Conservation (phyloP, 2,113 vertebrate genomes). For the Columbina picui region DNA sequence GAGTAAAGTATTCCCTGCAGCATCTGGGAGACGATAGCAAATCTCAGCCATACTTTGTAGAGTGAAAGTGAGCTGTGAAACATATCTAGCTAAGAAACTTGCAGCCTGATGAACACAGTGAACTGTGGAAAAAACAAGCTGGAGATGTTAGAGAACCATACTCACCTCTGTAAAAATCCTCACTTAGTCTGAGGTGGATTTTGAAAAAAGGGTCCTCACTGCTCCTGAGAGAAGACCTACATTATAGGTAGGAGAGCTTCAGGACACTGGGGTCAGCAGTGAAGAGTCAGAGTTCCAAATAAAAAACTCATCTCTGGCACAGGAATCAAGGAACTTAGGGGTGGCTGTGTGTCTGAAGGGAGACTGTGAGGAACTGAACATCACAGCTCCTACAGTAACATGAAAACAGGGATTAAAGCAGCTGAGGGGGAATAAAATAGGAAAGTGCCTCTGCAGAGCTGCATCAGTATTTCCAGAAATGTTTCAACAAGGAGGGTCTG, state of each 20-base stretch:
- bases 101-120: not conserved
- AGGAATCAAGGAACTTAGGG: not conserved
- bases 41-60: not conserved
- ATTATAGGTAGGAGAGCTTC: not conserved
- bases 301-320: not conserved
- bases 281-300: not conserved
- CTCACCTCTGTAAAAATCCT: not conserved
- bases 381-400: not conserved
- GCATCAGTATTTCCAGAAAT: not conserved
- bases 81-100: not conserved
- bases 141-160: not conserved
- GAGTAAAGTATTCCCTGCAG: slow-evolving; percentile 12
- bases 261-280: not conserved
- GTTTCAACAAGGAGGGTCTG: not conserved
- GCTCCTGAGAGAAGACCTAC: not conserved
- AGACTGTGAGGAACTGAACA: not conserved
- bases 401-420: not conserved
- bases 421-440: not conserved
- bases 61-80: not conserved
- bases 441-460: not conserved
- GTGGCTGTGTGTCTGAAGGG: not conserved
- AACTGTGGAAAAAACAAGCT: not conserved
- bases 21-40: not conserved
- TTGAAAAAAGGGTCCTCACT: not conserved
- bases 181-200: not conserved